Conservation (phyloP, 2,888 invertebrate species). For the Neelides folsomi region DNA sequence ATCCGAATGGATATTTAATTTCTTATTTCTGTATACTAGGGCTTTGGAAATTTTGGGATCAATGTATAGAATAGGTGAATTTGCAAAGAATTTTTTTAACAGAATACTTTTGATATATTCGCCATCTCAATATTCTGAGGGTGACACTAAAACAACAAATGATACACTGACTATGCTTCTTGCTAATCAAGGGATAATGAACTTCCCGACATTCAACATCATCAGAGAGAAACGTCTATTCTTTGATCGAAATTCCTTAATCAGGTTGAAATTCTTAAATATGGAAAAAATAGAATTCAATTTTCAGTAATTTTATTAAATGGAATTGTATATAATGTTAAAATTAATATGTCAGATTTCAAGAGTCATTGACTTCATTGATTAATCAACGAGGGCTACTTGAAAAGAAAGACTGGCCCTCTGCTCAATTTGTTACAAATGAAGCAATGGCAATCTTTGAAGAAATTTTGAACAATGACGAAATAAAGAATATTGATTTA, state of each 20-base stretch:
- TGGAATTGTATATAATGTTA: slow-evolving; percentile 22
- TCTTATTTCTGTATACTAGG: slow-evolving; percentile 13
- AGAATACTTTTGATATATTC: slow-evolving; percentile 40
- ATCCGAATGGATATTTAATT: neutral
- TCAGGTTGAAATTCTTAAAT: slow-evolving; percentile 34
- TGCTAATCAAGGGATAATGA: slow-evolving; percentile 39
- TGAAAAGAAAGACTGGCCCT: slow-evolving; percentile 22
- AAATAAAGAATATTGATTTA: slow-evolving; percentile 23
- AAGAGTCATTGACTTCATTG: slow-evolving; percentile 21
- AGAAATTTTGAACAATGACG: slow-evolving; percentile 3
- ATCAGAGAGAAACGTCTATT: slow-evolving; percentile 37
- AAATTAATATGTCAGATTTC: slow-evolving; percentile 16
- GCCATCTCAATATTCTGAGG: slow-evolving; percentile 35
- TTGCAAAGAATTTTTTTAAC: slow-evolving; percentile 38
- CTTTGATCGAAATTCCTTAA: slow-evolving; percentile 36
- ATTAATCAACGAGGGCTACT: slow-evolving; percentile 11
- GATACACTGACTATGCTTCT: slow-evolving; percentile 38
- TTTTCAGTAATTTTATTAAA: slow-evolving; percentile 5
- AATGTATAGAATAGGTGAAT: slow-evolving; percentile 36
- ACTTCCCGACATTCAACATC: slow-evolving; percentile 39
- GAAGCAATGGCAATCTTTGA: slow-evolving; percentile 9
- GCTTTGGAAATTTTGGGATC: slow-evolving; percentile 34
- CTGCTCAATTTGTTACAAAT: slow-evolving; percentile 14
- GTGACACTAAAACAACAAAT: slow-evolving; percentile 29
- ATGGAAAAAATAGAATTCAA: neutral